Evolutionary conservation across 1,140 invertebrate genomes (phyloP).

Genomic region (Drosophila nikananu): DNA sequence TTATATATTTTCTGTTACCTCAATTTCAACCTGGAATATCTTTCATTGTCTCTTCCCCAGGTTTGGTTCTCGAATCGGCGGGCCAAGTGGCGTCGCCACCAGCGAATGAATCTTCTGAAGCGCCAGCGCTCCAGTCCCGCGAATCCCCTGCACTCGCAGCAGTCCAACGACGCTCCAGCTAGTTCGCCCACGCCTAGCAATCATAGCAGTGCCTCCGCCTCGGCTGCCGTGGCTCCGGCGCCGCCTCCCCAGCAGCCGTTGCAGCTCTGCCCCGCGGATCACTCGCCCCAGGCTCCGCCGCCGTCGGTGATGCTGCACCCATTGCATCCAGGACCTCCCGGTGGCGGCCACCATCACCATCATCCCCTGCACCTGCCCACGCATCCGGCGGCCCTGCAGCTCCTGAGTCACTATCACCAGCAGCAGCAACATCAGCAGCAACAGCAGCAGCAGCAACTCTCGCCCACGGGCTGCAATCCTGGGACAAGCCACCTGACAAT

Average conservation of each 20-base stretch:
- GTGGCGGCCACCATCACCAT: slow-evolving; percentile 53
- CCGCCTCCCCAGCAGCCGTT: slow-evolving; percentile 59
- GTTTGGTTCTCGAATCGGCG: slow-evolving; percentile 99
- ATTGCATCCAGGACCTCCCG: slow-evolving; percentile 50
- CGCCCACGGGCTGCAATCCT: slow-evolving; percentile 63
- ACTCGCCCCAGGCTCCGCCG: slow-evolving; percentile 59
- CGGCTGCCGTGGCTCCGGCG: slow-evolving; percentile 53
- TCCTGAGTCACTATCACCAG: slow-evolving; percentile 75
- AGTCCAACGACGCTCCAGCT: slow-evolving; percentile 76
- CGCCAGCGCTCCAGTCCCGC: slow-evolving; percentile 87
- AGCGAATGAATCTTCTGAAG: slow-evolving; percentile 96
- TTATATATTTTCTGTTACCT: not conserved
- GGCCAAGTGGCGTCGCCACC: slow-evolving; percentile 97
- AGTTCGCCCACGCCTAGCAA: slow-evolving; percentile 77
- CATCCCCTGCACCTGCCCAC: slow-evolving; percentile 65
- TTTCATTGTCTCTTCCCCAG: slow-evolving; percentile 85
- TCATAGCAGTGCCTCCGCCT: slow-evolving; percentile 68
- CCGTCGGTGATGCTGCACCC: slow-evolving; percentile 63
- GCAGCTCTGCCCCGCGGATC: slow-evolving; percentile 45
- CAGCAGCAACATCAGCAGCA: slow-evolving; percentile 67
- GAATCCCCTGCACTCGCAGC: slow-evolving; percentile 75
- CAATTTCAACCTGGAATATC: not conserved
- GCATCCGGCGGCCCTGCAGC: slow-evolving; percentile 68
- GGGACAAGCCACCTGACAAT: slow-evolving; percentile 86
- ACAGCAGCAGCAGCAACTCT: slow-evolving; percentile 61